Conservation (phyloP, 1,140 invertebrate species). For the Delia radicum region DNA sequence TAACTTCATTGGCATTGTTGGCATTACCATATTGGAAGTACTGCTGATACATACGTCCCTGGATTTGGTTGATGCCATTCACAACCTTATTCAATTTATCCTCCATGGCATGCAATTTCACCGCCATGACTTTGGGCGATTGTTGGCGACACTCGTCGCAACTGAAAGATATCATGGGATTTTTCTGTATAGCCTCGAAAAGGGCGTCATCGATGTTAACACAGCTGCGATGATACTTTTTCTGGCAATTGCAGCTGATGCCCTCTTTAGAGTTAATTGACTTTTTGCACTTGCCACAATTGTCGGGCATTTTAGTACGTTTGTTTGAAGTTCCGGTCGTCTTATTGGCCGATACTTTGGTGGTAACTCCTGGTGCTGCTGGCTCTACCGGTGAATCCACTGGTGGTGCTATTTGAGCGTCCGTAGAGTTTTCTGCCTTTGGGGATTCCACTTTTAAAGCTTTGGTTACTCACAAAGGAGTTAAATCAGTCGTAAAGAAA, state of each 20-base stretch:
- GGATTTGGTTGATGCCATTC: slow-evolving; percentile 52
- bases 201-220: slow-evolving; percentile 50
- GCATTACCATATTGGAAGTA: slow-evolving; percentile 52
- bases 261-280: slow-evolving; percentile 48
- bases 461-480: slow-evolving; percentile 14
- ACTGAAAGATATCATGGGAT: slow-evolving; percentile 50
- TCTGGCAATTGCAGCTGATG: slow-evolving; percentile 50
- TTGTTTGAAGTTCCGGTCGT: slow-evolving; percentile 2
- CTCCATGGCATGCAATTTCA: slow-evolving; percentile 50
- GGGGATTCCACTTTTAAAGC: slow-evolving; percentile 21
- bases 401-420: slow-evolving; percentile 17
- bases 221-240: slow-evolving; percentile 49
- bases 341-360: background rate
- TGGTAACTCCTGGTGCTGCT: background rate
- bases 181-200: slow-evolving; percentile 51
- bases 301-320: slow-evolving; percentile 45
- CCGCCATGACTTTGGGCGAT: slow-evolving; percentile 42
- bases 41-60: slow-evolving; percentile 54
- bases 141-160: slow-evolving; percentile 50
- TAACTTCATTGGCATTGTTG: slow-evolving; percentile 43
- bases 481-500: slow-evolving; percentile 10
- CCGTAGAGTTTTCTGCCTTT: slow-evolving; percentile 19
- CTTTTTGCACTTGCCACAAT: slow-evolving; percentile 53
- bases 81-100: slow-evolving; percentile 53
- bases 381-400: background rate